These are phyloP conservation scores for Neoarius graeffei DNA, from an alignment of 2,113 vertebrate species.

Conservation along the genomic window DNA sequence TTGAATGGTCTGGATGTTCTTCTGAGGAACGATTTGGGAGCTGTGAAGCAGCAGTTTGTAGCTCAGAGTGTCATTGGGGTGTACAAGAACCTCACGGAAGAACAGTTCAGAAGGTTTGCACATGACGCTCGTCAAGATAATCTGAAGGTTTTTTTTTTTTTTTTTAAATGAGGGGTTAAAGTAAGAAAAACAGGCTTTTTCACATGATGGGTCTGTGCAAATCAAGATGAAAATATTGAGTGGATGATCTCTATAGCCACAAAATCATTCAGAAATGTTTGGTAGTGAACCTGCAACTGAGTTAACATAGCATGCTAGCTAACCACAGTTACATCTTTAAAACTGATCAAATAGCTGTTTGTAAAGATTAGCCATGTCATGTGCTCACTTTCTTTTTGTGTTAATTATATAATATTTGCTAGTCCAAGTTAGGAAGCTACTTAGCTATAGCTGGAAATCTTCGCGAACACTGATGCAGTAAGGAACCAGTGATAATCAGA, in stretches of 20 bases:
- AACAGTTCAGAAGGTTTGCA: conserved; percentile 70
- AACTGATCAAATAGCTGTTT: not conserved
- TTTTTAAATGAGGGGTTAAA: not conserved
- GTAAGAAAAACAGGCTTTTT: not conserved
- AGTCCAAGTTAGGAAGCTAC: not conserved
- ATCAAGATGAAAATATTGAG: not conserved
- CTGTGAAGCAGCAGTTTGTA: conserved; percentile 69
- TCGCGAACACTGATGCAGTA: too few species aligned
- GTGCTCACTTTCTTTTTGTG: not conserved
- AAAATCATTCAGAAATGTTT: too few species aligned
- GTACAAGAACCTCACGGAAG: conserved; percentile 69
- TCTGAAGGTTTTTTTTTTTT: not conserved
- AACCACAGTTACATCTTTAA: not conserved
- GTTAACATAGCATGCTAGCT: too few species aligned
- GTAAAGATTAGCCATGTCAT: not conserved
- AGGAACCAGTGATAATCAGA: too few species aligned
- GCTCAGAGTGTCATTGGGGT: conserved; percentile 62
- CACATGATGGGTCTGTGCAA: not conserved
- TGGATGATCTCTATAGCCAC: too few species aligned
- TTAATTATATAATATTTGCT: not conserved
- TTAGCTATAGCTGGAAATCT: too few species aligned
- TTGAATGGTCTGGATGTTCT: conserved; percentile 71
- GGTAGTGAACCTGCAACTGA: too few species aligned
- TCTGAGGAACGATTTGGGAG: conserved; percentile 61
- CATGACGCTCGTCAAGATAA: not conserved